Conservation (phyloP, 2,888 invertebrate species). For the Stratiomys singularior region DNA sequence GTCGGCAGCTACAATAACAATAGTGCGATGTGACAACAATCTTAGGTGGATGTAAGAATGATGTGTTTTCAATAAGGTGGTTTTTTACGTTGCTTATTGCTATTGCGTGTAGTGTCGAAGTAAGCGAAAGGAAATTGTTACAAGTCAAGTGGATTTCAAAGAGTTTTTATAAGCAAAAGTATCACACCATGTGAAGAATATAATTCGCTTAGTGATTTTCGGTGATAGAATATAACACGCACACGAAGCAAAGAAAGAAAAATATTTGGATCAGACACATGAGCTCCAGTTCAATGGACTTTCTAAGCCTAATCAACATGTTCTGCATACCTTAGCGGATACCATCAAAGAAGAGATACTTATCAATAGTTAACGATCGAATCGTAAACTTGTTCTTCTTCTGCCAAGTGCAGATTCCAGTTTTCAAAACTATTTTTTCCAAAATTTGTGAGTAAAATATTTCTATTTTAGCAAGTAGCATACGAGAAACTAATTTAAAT, state of each 20-base stretch:
- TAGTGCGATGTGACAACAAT: neutral
- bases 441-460: neutral
- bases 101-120: no score
- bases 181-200: no score
- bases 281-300: conserved; percentile 38
- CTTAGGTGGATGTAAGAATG: neutral
- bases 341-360: neutral
- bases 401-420: neutral
- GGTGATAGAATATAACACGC: no score
- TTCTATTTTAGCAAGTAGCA: neutral
- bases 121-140: no score
- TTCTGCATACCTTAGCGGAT: conserved; percentile 14
- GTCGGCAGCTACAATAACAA: neutral
- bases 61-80: neutral
- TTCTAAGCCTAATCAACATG: neutral
- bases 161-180: no score
- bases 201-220: no score
- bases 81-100: no score
- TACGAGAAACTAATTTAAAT: neutral
- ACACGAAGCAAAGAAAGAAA: neutral
- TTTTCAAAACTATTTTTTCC: neutral
- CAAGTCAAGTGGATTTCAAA: no score
- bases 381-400: neutral
- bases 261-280: neutral
- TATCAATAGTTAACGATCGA: neutral